Evolutionary conservation across 2,888 invertebrate species (phyloP), one percentile per base, ranked within the genome.

Genomic region (Apamea epomidion): DNA sequence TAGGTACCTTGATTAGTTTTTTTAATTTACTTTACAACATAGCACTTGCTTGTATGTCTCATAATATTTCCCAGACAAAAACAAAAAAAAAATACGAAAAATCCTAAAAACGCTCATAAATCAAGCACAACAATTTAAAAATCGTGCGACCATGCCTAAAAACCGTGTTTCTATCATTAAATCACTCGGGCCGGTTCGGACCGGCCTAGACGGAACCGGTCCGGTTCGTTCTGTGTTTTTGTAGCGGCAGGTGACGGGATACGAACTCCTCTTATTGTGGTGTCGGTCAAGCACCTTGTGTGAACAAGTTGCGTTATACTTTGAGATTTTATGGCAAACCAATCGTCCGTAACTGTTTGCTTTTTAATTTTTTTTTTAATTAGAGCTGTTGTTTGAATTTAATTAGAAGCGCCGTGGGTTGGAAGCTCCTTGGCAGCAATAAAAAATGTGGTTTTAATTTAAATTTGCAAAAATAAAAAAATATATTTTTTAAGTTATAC

Each of bases 201-300:
- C 89, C 88, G 88, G 86, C 87, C 89, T 84, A 80, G 76, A 68
- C n/a, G 68, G 76, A 81, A 88, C 91, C 90, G 90, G 89, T 90
- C 89, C 90, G 87, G 87, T 77, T 81, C 89, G 90, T 90, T 87
- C 88, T 84, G 91, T 94, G 94, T 96, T 96, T 96, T 96, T 96
- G 95, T 93, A 87, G 91, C 92, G 93, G 95, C 96, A 96, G 96
- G 96, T 96, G 96, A 94, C 95, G 94, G 94, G 95, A 95, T 94
- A 91, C 88, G 83, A 80, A 86, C 89, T 94, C 93, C 87, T 95
- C 95, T 95, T 95, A 94, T 95, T 95, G 94, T 94, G 83, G 88
- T 90, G 81, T 79, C 94, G 95, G 96, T 94, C 96, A 94, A 89
- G 92, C 91, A 95, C 95, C 95, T 92, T 92, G 90, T 92, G 92